Base-by-base conservation (phyloP, 2,113 vertebrate species). In the Oryzias javanicus region DNA sequence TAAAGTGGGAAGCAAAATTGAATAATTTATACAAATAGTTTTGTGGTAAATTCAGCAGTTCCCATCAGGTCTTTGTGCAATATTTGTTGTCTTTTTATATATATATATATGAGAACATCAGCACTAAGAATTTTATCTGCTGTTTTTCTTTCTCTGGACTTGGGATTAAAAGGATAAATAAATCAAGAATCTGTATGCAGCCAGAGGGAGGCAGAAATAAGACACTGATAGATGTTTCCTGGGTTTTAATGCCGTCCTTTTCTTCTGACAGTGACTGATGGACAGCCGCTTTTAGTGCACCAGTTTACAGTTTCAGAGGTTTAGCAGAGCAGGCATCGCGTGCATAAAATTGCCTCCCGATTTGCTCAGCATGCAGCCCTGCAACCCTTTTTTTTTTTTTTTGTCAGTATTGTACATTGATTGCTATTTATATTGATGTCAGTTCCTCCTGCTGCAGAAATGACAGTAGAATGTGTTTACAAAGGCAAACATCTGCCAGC, bases 1-100 rank as follows among this genome's bases (percentile, higher is more conserved):
- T 79, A 59, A 58, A 78, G 70, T 73, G 80, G 71, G 83, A 74
- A 81, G 83, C 76, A 72, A 70, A 66, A 77, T 83, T 78, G 88
- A 87, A 84, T 79, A 86, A 90, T 90, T 84, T 82, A 81, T 87
- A 78, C 60, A 41, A 76, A 79, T 71, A 56, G 84, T 70, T 89
- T n/a, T 89, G 84, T 85, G 86, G 91, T 86, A 84, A 84, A 90
- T 89, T 86, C 75, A 79, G 78, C 72, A 87, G 82, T 63, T 72
- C 79, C 54, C 74, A 71, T 89, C 71, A 78, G 83, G 85, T 64
- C 67, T 78, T 66, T 55, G 46, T 63, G 66, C 67, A 67, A 69
- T 77, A 78, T 81, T 61, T 40, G 14, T 59, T 59, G 78, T 82
- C 86, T 70, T 73, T 79, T 68, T 79, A 78, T 76, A 84, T 81